phyloP scores from a whole-genome alignment of 2,797 vertebrate genomes.

The Acrossocheilus fasciatus region DNA sequence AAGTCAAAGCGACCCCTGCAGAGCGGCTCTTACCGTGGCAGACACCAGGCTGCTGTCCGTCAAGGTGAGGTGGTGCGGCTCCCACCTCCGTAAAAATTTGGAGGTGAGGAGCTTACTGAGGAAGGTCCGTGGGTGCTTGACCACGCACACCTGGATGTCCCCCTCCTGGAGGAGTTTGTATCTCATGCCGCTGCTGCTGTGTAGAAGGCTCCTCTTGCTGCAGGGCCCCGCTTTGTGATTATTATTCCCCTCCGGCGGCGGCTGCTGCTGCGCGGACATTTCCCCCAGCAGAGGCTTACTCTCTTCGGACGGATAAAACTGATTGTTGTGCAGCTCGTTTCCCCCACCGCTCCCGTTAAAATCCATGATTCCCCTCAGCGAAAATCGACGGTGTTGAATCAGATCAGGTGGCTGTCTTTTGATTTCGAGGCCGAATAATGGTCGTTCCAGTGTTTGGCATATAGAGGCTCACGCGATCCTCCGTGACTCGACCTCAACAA shows the following conservation, averaged over 20 bases:
- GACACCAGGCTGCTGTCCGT: constrained; percentile 93
- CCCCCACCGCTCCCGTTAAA: constrained; percentile 83
- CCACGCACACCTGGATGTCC: constrained; percentile 98
- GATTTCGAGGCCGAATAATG: constrained; percentile 45
- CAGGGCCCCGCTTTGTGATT: constrained; percentile 89
- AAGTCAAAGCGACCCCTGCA: not conserved
- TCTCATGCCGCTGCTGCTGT: constrained; percentile 89
- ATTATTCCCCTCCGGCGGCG: constrained; percentile 81
- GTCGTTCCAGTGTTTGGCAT: constrained; percentile 58
- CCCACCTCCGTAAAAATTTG: constrained; percentile 96
- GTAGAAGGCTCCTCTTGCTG: constrained; percentile 84
- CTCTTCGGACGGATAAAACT: constrained; percentile 91
- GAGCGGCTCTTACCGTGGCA: constrained; percentile 85
- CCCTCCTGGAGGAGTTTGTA: constrained; percentile 98
- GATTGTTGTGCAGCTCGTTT: constrained; percentile 85
- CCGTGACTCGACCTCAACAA: constrained; percentile 66
- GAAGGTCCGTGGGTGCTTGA: constrained; percentile 96
- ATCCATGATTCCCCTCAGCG: constrained; percentile 80
- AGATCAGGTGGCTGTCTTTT: constrained; percentile 36
- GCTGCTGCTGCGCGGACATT: constrained; percentile 74
- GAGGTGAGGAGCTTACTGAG: constrained; percentile 99
- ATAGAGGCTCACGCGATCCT: constrained; percentile 54
- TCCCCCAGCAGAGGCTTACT: constrained; percentile 92
- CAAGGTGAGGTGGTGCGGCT: constrained; percentile 95
- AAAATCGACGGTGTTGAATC: constrained; percentile 23